Percentiles rank a stretch among this genome's conserved stretches.
Evolutionary conservation across 2,888 invertebrate species (phyloP).

Genomic region (Ochlodes sylvanus): DNA sequence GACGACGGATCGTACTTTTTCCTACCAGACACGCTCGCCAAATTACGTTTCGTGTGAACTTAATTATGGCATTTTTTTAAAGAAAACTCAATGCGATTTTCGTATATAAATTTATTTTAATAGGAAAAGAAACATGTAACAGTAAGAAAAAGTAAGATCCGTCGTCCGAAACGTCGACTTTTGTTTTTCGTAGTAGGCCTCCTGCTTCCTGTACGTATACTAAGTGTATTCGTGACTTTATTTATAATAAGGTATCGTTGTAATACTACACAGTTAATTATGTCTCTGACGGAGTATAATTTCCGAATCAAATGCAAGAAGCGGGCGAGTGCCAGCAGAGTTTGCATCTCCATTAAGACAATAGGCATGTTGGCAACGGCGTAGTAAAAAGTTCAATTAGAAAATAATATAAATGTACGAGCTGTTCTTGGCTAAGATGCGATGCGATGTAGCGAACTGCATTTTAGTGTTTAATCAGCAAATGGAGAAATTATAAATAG

Average conservation of each 20-base stretch:
- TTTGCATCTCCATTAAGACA: constrained; percentile 34
- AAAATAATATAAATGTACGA: constrained; percentile 15
- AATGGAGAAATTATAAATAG: constrained; percentile 11
- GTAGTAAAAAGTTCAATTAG: constrained; percentile 30
- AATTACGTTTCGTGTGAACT: too few species aligned
- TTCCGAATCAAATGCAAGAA: constrained; percentile 23
- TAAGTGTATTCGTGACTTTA: not conserved
- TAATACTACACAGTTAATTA: not conserved
- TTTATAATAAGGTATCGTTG: not conserved
- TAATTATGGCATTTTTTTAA: too few species aligned
- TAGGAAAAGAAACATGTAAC: too few species aligned
- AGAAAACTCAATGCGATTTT: too few species aligned
- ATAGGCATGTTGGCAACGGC: constrained; percentile 30
- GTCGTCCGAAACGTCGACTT: too few species aligned
- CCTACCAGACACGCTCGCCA: too few species aligned
- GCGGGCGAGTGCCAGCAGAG: constrained; percentile 26
- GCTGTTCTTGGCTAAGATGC: constrained; percentile 7
- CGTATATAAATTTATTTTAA: too few species aligned
- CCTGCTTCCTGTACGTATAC: too few species aligned
- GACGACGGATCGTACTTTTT: too few species aligned
- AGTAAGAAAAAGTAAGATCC: too few species aligned
- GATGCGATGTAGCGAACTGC: not conserved
- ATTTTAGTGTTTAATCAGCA: constrained; percentile 21
- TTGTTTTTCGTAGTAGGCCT: too few species aligned
- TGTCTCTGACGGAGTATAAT: constrained; percentile 6